Percentiles rank a stretch among this genome's conserved stretches.
Conservation (phyloP, 1,140 invertebrate species). For the Microplitis mediator region DNA sequence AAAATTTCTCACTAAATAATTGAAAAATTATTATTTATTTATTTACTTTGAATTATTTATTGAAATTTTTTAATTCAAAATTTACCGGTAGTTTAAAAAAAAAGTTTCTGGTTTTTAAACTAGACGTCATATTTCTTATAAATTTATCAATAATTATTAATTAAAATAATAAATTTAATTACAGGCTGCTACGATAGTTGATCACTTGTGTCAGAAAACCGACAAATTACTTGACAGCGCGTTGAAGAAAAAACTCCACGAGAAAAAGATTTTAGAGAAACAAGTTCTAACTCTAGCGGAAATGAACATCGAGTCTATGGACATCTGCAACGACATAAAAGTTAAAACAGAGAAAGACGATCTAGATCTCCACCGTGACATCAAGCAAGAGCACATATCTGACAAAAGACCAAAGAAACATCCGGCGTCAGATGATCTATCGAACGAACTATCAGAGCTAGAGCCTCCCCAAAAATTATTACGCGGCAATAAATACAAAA, state of each 20-base stretch:
- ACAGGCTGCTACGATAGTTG: conserved; percentile 68
- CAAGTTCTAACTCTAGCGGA: conserved; percentile 35
- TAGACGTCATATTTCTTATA: too few species aligned
- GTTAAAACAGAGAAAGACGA: conserved; percentile 60
- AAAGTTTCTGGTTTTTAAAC: too few species aligned
- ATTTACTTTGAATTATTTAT: too few species aligned
- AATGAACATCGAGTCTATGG: background rate
- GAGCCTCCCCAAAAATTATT: conserved; percentile 71
- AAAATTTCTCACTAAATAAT: too few species aligned
- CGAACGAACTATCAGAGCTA: conserved; percentile 51
- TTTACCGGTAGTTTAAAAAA: too few species aligned
- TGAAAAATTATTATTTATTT: too few species aligned
- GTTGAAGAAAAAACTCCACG: conserved; percentile 47
- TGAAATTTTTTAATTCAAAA: too few species aligned
- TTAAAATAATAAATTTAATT: background rate
- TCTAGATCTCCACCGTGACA: conserved; percentile 54
- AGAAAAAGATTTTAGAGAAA: conserved; percentile 48
- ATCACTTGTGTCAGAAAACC: conserved; percentile 67
- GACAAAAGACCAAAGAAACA: conserved; percentile 62
- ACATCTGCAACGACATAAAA: conserved; percentile 30
- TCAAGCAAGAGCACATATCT: conserved; percentile 52
- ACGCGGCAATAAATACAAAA: conserved; percentile 76
- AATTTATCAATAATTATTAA: too few species aligned
- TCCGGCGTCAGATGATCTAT: conserved; percentile 44
- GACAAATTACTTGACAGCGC: conserved; percentile 57